Evolutionary conservation across 2,888 invertebrate species (phyloP), one percentile per base, ranked within the genome.

Genomic region (Hypomecis atomaria): DNA sequence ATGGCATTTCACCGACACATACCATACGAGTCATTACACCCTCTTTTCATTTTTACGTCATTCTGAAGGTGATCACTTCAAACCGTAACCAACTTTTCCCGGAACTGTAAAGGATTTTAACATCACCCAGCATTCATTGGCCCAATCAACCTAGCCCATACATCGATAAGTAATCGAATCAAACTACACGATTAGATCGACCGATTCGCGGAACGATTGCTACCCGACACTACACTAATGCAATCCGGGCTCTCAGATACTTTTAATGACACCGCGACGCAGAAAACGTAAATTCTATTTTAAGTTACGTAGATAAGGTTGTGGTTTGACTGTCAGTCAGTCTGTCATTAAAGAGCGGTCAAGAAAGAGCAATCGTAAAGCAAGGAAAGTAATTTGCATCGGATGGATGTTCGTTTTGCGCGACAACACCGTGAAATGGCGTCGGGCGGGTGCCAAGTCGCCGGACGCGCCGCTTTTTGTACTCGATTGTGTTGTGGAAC

Each of bases 371-470:
- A 79, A 82, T 88, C 88, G 88, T 90, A 89, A 91, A 90, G 82
- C 77, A 79, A 81, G 80, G 79, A 82, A 86, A 85, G 89, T 86
- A 89, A 92, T 90, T 90, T 89, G 88, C 89, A 85, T 84, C 82
- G 73, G 77, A 78, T 33, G 73, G 78, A 79, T 75, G 76, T 74
- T 77, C 75, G 75, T 72, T 74, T 79, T 77, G 78, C 72, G 73
- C 76, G 75, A 86, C 85, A 86, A 87, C 83, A 87, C 86, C 92
- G 91, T 92, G 92, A 90, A 92, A 90, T 90, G 84, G 85, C 81
- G 76, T 76, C 82, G 76, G 82, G 78, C 80, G 78, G 84, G 79
- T 76, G 80, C 76, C 71, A 72, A 38, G 40, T 23, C 10, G 64
- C 11, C 13, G 42, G 45, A 66, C 56, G 34, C 0, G 48, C 33